Conservation (phyloP, 2,113 vertebrate genomes). For the Quiscalus mexicanus region DNA sequence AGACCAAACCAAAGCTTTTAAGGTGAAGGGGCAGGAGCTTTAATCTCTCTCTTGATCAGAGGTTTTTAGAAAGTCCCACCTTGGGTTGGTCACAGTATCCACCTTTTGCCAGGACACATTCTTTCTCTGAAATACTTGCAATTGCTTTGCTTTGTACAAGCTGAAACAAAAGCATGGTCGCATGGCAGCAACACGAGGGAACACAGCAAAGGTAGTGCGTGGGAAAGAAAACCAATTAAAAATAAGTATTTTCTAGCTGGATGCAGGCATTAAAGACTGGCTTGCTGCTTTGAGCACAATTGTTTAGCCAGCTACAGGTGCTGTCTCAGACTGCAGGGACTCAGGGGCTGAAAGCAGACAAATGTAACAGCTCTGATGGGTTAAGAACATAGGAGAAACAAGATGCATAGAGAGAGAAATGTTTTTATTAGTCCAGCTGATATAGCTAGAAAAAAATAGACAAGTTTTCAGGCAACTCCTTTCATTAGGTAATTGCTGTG, state of each 20-base stretch:
- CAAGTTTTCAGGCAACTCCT: slow-evolving; percentile 27
- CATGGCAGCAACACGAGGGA: neutral
- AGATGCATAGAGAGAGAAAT: neutral
- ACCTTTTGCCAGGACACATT: neutral
- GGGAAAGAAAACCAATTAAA: slow-evolving; percentile 3
- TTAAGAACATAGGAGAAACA: neutral
- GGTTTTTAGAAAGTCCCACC: neutral
- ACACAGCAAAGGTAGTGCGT: neutral
- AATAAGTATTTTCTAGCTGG: neutral
- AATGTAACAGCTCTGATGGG: neutral
- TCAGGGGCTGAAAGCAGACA: neutral
- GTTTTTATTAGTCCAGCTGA: slow-evolving; percentile 24
- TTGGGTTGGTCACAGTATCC: neutral
- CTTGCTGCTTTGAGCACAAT: neutral
- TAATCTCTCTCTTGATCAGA: neutral
- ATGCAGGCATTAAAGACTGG: neutral
- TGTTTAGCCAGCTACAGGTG: neutral
- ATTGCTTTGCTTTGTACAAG: neutral
- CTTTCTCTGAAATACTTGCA: neutral
- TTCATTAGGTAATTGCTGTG: slow-evolving; percentile 2
- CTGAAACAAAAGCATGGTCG: neutral
- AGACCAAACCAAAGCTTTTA: neutral
- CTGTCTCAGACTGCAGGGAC: neutral
- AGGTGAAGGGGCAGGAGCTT: neutral
- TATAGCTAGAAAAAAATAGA: neutral